phyloP scores from a whole-genome alignment of 2,888 invertebrate species.

The Dendrolimus houi region DNA sequence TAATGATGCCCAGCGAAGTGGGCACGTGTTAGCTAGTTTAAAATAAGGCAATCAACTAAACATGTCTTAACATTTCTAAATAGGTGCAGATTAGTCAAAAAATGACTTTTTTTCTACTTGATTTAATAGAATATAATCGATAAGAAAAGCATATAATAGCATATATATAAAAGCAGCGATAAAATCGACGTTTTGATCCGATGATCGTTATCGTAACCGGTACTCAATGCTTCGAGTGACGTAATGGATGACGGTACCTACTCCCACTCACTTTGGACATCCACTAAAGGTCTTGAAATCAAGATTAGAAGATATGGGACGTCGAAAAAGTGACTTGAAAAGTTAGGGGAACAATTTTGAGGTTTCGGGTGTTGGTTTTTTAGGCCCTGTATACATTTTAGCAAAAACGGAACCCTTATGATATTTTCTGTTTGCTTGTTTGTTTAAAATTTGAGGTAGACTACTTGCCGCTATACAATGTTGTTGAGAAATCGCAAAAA shows the following conservation, averaged over 20 bases:
- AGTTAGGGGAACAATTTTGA: neutral
- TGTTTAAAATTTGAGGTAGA: too few species aligned
- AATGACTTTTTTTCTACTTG: neutral
- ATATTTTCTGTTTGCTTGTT: too few species aligned
- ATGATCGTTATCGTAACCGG: neutral
- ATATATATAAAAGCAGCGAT: too few species aligned
- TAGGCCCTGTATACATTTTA: too few species aligned
- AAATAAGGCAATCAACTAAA: too few species aligned
- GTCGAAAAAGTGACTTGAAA: neutral
- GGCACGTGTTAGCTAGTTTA: too few species aligned
- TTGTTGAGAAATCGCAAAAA: too few species aligned
- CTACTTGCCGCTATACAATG: too few species aligned
- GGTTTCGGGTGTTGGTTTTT: neutral
- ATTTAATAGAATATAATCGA: neutral
- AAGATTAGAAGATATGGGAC: slow-evolving; percentile 8
- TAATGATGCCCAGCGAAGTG: too few species aligned
- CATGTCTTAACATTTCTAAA: too few species aligned
- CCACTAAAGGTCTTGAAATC: slow-evolving; percentile 13
- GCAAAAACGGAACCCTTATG: too few species aligned
- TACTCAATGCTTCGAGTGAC: slow-evolving; percentile 11
- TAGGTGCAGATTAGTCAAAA: neutral
- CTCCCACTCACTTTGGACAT: slow-evolving; percentile 11
- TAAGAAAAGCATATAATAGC: too few species aligned
- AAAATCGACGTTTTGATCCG: neutral
- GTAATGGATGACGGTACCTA: slow-evolving; percentile 24